These are phyloP conservation scores for Papilio polytes DNA, from an alignment of 1,140 invertebrate genomes.

Conservation along the genomic window DNA sequence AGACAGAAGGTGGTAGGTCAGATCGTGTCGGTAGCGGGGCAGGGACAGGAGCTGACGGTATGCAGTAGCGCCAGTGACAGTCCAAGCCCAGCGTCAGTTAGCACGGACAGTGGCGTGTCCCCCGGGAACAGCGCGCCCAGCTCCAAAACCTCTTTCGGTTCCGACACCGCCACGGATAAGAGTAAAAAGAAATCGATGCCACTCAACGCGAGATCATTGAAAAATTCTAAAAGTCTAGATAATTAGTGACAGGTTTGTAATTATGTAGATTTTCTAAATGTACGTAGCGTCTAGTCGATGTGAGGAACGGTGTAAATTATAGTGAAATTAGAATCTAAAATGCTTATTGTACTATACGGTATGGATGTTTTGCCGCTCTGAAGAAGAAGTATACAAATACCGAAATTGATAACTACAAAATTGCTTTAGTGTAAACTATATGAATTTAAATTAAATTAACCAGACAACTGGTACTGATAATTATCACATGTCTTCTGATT, in stretches of 20 bases:
- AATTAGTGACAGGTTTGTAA: constrained; percentile 79
- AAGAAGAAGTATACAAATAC: background rate
- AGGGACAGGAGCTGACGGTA: constrained; percentile 78
- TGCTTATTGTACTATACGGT: constrained; percentile 57
- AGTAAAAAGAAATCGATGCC: constrained; percentile 70
- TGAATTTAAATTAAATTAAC: background rate
- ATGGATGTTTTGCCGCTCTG: background rate
- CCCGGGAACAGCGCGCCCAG: constrained; percentile 71
- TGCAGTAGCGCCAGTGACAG: constrained; percentile 76
- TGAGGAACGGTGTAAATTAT: constrained; percentile 65
- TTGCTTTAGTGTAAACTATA: too few relatives aligned
- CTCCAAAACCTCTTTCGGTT: constrained; percentile 67
- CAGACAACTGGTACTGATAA: background rate
- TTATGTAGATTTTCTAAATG: constrained; percentile 84
- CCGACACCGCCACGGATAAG: constrained; percentile 63
- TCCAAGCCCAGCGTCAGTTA: constrained; percentile 70
- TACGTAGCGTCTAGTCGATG: constrained; percentile 71
- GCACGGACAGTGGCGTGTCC: constrained; percentile 75
- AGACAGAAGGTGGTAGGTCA: constrained; percentile 82
- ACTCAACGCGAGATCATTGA: constrained; percentile 65
- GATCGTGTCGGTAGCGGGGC: constrained; percentile 75
- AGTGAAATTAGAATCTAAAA: constrained; percentile 76
- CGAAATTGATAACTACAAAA: too few relatives aligned
- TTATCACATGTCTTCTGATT: background rate
- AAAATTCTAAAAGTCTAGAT: constrained; percentile 81